Conservation (phyloP, 1,140 invertebrate genomes). For the Melitaea cinxia region DNA sequence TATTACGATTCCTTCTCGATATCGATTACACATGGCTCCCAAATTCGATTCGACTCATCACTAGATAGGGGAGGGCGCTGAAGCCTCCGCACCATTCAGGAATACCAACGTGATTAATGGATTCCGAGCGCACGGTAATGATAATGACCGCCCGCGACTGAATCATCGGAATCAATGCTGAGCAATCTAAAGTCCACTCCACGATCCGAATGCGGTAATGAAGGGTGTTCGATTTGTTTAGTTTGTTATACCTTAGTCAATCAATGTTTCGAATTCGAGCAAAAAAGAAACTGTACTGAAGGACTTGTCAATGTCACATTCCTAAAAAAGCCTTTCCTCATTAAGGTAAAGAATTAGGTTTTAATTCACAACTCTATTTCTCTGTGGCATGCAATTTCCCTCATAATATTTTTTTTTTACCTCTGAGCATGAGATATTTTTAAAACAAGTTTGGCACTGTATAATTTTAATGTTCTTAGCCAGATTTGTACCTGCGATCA, state of each 20-base stretch:
- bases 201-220: slow-evolving; percentile 27
- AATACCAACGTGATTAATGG: slow-evolving; percentile 78
- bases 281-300: not conserved
- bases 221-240: slow-evolving; percentile 20
- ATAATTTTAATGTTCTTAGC: too few species aligned
- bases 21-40: too few species aligned
- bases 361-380: too few species aligned
- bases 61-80: slow-evolving; percentile 40
- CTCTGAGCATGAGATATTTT: too few species aligned
- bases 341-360: too few species aligned
- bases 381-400: too few species aligned
- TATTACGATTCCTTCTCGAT: not conserved
- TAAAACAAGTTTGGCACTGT: too few species aligned
- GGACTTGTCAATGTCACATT: not conserved
- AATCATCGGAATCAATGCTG: slow-evolving; percentile 68
- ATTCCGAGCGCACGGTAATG: slow-evolving; percentile 68
- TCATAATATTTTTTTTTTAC: too few species aligned
- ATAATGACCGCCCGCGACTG: slow-evolving; percentile 69
- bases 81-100: slow-evolving; percentile 54
- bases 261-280: not conserved
- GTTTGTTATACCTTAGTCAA: slow-evolving; percentile 13
- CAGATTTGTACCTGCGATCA: too few species aligned
- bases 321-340: too few species aligned
- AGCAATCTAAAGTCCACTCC: slow-evolving; percentile 34
- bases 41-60: slow-evolving; percentile 22